These are phyloP conservation scores for Corynorhinus townsendii DNA, from an alignment of 2,113 vertebrate species.

Conservation along the genomic window DNA sequence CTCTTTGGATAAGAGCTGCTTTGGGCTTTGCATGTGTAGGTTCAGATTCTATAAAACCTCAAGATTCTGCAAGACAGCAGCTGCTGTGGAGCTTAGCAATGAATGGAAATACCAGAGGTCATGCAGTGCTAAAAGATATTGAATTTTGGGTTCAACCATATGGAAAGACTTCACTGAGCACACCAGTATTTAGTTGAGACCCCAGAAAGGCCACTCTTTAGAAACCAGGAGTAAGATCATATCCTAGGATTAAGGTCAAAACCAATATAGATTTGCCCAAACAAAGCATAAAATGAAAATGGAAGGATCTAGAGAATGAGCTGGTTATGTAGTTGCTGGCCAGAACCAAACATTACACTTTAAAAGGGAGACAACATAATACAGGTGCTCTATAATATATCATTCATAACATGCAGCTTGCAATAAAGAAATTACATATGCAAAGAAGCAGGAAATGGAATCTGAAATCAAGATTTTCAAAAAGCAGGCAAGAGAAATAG, in stretches of 20 bases:
- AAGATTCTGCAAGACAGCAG: background rate
- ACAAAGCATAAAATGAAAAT: background rate
- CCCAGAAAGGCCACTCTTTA: background rate
- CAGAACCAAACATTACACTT: background rate
- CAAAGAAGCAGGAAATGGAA: background rate
- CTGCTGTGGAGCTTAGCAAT: background rate
- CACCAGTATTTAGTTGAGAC: background rate
- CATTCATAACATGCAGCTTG: background rate
- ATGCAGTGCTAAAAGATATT: background rate
- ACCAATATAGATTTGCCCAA: background rate
- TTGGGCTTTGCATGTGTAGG: background rate
- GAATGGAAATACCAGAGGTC: background rate
- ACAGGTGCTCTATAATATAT: background rate
- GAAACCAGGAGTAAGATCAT: background rate
- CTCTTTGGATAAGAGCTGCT: background rate
- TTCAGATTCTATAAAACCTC: background rate
- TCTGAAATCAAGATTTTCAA: background rate
- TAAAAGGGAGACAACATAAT: background rate
- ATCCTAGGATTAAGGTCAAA: background rate
- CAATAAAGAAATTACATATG: background rate
- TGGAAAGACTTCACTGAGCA: background rate
- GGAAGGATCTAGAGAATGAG: background rate
- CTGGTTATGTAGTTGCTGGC: background rate
- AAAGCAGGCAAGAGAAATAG: background rate
- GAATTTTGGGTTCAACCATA: background rate